phyloP scores from a whole-genome alignment of 1,140 invertebrate genomes.

The Probaryconus sp. region DNA sequence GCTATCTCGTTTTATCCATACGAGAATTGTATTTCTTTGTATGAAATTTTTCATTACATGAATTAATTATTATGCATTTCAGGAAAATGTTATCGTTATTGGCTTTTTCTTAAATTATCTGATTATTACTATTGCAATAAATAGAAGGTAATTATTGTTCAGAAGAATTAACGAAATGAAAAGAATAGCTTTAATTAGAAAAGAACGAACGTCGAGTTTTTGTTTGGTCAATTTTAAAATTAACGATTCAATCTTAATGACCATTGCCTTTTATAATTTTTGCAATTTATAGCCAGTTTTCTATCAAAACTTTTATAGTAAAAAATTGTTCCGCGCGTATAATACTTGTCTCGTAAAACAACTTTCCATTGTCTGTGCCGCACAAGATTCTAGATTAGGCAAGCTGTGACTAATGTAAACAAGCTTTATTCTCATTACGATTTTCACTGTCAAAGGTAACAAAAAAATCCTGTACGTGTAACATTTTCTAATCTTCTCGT shows the following conservation, averaged over 20 bases:
- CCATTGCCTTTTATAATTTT: conserved; percentile 1
- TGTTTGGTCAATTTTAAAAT: neutral
- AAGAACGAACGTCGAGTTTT: too few species aligned
- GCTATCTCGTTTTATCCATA: conserved; percentile 25
- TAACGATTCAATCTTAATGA: conserved; percentile 6
- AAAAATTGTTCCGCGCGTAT: conserved; percentile 31
- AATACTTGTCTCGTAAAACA: conserved; percentile 44
- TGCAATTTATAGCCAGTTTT: conserved; percentile 33
- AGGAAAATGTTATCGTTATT: too few species aligned
- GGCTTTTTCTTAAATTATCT: too few species aligned
- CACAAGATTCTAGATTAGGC: conserved; percentile 53
- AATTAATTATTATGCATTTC: too few species aligned
- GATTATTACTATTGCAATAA: too few species aligned
- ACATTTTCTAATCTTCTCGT: conserved; percentile 38
- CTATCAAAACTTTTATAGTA: conserved; percentile 22
- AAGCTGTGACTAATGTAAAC: conserved; percentile 57
- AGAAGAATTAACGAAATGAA: too few species aligned
- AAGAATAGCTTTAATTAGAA: too few species aligned
- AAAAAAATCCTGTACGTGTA: conserved; percentile 38
- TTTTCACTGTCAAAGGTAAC: conserved; percentile 58
- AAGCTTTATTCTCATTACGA: conserved; percentile 51
- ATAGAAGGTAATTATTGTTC: too few species aligned
- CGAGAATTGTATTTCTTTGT: conserved; percentile 14
- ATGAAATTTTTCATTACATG: too few species aligned
- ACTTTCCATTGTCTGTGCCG: conserved; percentile 56